Evolutionary conservation across 2,113 vertebrate species (phyloP).

Genomic region (Corythornis vintsioides): DNA sequence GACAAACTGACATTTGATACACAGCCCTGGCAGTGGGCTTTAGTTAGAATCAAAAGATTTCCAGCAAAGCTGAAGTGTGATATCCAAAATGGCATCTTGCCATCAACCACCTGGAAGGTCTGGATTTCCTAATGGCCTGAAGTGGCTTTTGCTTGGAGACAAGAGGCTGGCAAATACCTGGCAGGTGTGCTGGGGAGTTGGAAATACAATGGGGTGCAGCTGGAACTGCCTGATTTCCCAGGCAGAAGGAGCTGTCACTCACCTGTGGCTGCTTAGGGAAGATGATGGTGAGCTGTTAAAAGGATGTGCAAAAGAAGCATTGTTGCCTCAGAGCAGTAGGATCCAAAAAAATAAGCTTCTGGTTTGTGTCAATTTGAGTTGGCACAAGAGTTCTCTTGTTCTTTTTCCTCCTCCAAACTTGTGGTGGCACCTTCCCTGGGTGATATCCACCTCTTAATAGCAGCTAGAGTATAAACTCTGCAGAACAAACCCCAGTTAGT

Average conservation of each 20-base stretch:
- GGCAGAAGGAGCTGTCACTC: neutral
- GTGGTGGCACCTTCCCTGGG: neutral
- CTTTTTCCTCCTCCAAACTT: neutral
- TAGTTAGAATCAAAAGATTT: neutral
- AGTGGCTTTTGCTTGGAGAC: neutral
- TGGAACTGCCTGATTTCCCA: neutral
- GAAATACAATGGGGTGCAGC: neutral
- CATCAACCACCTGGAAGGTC: neutral
- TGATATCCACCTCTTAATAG: neutral
- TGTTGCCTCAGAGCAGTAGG: rapidly evolving
- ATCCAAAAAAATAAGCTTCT: neutral
- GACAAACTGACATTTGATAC: neutral
- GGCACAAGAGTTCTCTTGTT: neutral
- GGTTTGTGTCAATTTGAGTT: neutral
- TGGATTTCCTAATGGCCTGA: neutral
- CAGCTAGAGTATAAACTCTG: neutral
- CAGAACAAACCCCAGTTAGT: neutral
- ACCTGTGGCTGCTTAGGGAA: neutral
- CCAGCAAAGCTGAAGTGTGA: neutral
- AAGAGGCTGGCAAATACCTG: neutral
- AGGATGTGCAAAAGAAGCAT: neutral
- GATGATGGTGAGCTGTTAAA: neutral
- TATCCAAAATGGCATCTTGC: neutral
- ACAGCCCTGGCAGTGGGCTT: neutral
- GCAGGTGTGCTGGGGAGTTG: neutral